Base-by-base conservation (phyloP, 2,113 vertebrate genomes). In the Cyrtonyx montezumae region DNA sequence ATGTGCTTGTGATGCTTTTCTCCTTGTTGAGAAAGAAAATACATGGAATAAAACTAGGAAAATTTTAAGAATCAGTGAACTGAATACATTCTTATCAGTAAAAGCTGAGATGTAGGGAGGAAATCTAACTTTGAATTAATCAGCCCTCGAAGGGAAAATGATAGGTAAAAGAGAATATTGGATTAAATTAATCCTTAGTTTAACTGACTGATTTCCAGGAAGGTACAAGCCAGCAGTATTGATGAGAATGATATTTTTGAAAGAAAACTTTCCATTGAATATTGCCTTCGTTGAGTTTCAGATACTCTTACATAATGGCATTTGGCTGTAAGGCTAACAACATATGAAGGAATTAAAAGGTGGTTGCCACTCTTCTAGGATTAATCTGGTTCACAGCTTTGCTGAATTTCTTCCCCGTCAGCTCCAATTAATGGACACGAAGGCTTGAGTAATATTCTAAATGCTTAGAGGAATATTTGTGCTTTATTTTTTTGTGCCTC, bases 361-460 rank as follows among this genome's bases (percentile, higher is more conserved):
- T 88, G 51, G 69, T 83, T 0, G 6, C 58, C 8, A 65, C 55
- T 48, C 59, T 53, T 76, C 23, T 77, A 37, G 63, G 21, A 73
- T 85, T 87, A 77, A 66, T 82, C 28, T 84, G 37, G 25, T 88
- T 96, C 63, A 84, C 82, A 91, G 73, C 42, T 91, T 86, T 93
- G 6, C 46, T 83, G n/a, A 40, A 40, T 93, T 89, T 45, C 13
- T 2, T 12, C 28, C 16, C 28, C 0, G 11, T 22, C 56, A 6
- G 4, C 22, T 73, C 3, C 76, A 14, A 25, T 55, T 88, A 51
- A 58, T 71, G 86, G 76, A 25, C 49, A 86, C 11, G 76, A 63
- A 32, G 36, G 37, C 30, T 68, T 48, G 36, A 48, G 8, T 66
- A n/a, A 32, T 26, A 36, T 59, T 83, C 17, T 48, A 73, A 84